These are phyloP conservation scores for Acrocephalus arundinaceus DNA, from an alignment of 2,113 vertebrate species.

Conservation along the genomic window DNA sequence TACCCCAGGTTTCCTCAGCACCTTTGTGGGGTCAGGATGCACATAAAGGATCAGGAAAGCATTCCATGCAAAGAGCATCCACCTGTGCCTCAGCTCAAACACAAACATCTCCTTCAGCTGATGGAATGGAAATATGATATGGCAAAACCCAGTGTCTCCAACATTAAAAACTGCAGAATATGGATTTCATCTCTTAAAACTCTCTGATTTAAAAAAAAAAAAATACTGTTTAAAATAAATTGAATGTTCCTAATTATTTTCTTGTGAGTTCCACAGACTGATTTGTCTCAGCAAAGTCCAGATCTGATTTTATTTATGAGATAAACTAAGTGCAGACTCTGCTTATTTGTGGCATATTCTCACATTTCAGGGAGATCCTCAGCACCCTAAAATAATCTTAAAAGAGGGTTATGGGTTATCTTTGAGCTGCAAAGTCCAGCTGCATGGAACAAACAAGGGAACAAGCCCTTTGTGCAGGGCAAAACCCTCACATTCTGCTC, in stretches of 20 bases:
- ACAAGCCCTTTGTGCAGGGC: neutral
- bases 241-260: neutral
- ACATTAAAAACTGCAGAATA: neutral
- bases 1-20: neutral
- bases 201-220: neutral
- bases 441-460: neutral
- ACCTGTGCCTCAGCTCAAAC: neutral
- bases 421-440: neutral
- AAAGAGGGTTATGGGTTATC: neutral
- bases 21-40: neutral
- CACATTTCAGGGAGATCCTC: neutral
- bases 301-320: neutral
- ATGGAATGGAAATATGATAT: neutral
- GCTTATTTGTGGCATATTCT: neutral
- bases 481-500: neutral
- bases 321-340: neutral
- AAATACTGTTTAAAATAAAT: neutral
- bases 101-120: neutral
- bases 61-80: neutral
- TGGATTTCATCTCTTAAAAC: neutral
- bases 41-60: neutral
- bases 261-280: neutral
- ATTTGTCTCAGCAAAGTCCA: neutral
- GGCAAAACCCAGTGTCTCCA: neutral
- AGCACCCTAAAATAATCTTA: neutral